phyloP scores from a whole-genome alignment of 2,113 vertebrate species.

The Axis porcinus region DNA sequence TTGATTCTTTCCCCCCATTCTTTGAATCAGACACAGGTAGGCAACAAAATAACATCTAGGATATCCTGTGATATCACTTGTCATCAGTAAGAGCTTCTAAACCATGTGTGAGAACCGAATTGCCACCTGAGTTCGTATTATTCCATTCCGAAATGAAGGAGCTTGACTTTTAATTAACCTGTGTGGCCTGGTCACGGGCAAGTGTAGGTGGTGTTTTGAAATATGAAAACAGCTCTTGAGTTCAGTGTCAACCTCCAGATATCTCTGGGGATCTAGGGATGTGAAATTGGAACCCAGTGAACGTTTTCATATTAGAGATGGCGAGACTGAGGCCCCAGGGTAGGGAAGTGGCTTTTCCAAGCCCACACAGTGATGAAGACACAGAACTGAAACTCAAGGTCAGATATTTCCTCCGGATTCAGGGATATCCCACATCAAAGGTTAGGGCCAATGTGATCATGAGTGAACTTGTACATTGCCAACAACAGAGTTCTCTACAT shows the following conservation, averaged over 20 bases:
- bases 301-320: neutral
- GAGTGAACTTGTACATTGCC: neutral
- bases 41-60: neutral
- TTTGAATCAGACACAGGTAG: neutral
- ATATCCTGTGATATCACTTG: neutral
- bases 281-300: neutral
- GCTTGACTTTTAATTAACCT: neutral
- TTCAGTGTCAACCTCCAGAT: neutral
- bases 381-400: neutral
- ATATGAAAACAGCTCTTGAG: neutral
- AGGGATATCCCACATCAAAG: too few relatives aligned
- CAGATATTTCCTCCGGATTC: neutral
- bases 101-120: neutral
- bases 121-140: too few relatives aligned
- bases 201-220: neutral
- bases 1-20: neutral
- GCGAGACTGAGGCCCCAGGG: neutral
- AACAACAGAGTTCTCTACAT: neutral
- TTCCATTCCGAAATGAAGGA: neutral
- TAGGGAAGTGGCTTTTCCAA: neutral
- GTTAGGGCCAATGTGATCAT: fast-evolving
- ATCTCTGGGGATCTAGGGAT: neutral
- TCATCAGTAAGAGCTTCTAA: neutral
- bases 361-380: neutral
- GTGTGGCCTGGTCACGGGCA: neutral